These are phyloP conservation scores for Telenomus remus DNA, from an alignment of 1,140 invertebrate species.

Conservation along the genomic window DNA sequence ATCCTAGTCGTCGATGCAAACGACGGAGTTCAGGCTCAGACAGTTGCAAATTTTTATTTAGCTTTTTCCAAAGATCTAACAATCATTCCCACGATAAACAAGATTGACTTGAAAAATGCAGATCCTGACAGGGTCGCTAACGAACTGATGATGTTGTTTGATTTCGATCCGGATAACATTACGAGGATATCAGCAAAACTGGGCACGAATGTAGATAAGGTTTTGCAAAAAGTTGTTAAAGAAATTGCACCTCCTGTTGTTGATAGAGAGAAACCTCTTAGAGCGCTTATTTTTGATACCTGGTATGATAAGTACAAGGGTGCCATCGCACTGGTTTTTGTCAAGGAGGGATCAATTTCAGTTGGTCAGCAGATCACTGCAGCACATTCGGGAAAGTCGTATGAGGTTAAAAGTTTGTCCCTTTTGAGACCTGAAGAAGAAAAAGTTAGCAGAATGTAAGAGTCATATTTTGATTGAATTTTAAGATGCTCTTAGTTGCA, in stretches of 20 bases:
- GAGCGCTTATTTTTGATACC: conserved; percentile 93
- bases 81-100: conserved; percentile 96
- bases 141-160: conserved; percentile 91
- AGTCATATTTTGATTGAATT: not conserved
- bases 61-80: conserved; percentile 88
- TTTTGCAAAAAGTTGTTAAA: conserved; percentile 87
- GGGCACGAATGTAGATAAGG: conserved; percentile 85
- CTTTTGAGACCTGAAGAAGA: conserved; percentile 88
- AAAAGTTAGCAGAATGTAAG: conserved; percentile 81
- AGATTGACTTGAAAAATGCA: conserved; percentile 95
- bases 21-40: conserved; percentile 97
- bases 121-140: conserved; percentile 86
- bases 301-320: conserved; percentile 95
- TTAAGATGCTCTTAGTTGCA: not conserved
- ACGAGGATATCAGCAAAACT: conserved; percentile 91
- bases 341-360: conserved; percentile 84
- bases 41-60: conserved; percentile 96
- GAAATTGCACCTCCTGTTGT: conserved; percentile 85
- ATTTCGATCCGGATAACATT: conserved; percentile 83
- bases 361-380: conserved; percentile 82
- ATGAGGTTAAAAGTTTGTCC: conserved; percentile 88
- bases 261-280: conserved; percentile 79
- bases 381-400: conserved; percentile 80
- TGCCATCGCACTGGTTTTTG: conserved; percentile 86
- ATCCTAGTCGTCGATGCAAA: conserved; percentile 97